Percentiles rank a stretch among this genome's conserved stretches.
Evolutionary conservation across 1,140 invertebrate genomes (phyloP).

Genomic region (Halesus radiatus): DNA sequence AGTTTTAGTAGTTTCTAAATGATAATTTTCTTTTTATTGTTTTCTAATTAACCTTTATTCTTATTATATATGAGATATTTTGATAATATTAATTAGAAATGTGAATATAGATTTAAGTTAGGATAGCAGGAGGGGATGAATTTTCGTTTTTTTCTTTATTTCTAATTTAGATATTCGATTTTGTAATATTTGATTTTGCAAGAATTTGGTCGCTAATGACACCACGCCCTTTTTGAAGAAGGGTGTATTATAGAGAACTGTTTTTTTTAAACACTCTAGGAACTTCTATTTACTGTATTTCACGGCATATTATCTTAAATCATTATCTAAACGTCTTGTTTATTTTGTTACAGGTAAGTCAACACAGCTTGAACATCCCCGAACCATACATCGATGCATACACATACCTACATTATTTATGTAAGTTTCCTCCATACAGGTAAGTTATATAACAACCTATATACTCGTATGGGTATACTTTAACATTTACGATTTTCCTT

Average conservation of each 20-base stretch:
- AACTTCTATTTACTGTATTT: not conserved
- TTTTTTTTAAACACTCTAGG: too few species aligned
- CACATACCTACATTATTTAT: not conserved
- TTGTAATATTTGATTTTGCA: not conserved
- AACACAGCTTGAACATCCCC: not conserved
- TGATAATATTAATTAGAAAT: too few species aligned
- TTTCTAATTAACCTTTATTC: too few species aligned
- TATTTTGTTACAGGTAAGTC: constrained; percentile 31
- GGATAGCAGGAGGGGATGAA: too few species aligned
- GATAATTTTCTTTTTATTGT: too few species aligned
- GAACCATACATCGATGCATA: not conserved
- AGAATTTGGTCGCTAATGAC: not conserved
- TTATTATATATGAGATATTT: too few species aligned
- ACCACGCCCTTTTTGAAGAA: too few species aligned
- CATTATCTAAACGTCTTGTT: not conserved
- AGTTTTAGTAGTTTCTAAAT: too few species aligned
- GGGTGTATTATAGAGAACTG: not conserved
- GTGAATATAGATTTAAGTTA: too few species aligned
- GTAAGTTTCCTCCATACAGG: not conserved
- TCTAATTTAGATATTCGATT: not conserved
- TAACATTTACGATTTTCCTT: not conserved
- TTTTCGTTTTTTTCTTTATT: too few species aligned
- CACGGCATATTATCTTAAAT: too few species aligned
- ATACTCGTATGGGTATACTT: not conserved
- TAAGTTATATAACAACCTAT: too few species aligned